Conservation (phyloP, 1,140 invertebrate species). For the Drosophila murphyi region DNA sequence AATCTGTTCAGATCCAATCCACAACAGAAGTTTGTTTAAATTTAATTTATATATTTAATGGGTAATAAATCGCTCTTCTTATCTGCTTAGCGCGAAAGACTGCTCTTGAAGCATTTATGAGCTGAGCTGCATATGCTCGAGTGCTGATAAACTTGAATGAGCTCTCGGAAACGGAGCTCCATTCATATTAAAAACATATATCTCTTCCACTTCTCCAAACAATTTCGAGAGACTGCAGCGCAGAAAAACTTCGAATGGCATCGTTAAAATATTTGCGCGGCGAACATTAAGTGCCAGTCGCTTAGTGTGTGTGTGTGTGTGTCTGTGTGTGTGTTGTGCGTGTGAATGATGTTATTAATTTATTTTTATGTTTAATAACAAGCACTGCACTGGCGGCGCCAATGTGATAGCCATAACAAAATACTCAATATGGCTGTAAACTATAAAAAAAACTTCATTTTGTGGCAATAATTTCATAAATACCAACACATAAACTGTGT, state of each 20-base stretch:
- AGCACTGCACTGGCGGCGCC: conserved; percentile 27
- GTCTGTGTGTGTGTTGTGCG: background rate
- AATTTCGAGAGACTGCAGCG: background rate
- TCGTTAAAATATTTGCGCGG: conserved; percentile 46
- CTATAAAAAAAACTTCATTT: conserved; percentile 32
- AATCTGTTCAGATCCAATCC: background rate
- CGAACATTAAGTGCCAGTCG: conserved; percentile 45
- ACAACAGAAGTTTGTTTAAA: background rate
- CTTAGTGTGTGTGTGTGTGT: conserved; percentile 18
- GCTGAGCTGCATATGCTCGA: conserved; percentile 23
- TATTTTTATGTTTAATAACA: conserved; percentile 48
- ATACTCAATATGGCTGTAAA: conserved; percentile 34
- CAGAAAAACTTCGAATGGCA: conserved; percentile 23
- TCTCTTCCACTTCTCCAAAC: background rate
- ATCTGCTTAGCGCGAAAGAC: background rate
- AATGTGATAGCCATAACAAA: conserved; percentile 46
- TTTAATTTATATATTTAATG: background rate
- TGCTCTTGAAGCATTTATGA: conserved; percentile 29
- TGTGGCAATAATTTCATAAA: conserved; percentile 5
- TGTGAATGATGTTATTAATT: conserved; percentile 35
- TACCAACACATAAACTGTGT: too few species aligned
- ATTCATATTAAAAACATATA: conserved; percentile 14
- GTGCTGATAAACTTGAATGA: conserved; percentile 40
- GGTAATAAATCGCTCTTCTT: background rate
- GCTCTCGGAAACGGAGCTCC: background rate